phyloP scores from a whole-genome alignment of 2,113 vertebrate species.

The Caranx ignobilis region DNA sequence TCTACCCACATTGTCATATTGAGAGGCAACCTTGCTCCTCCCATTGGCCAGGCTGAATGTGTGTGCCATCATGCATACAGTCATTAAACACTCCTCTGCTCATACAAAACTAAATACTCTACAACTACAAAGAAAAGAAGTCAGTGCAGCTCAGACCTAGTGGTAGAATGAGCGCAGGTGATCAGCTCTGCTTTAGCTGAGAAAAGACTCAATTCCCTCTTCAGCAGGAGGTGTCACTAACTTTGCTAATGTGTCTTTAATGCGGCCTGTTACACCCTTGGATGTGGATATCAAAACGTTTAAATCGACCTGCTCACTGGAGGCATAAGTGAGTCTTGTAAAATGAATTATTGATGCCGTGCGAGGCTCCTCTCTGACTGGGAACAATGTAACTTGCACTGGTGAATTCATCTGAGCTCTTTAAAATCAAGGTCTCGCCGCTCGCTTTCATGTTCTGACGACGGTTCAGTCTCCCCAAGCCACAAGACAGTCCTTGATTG shows the following conservation, averaged over 20 bases:
- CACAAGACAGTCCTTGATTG: constrained; percentile 66
- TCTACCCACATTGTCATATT: constrained; percentile 17
- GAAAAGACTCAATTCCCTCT: constrained; percentile 26
- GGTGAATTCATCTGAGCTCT: constrained; percentile 65
- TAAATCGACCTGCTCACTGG: constrained; percentile 67
- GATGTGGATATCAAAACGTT: constrained; percentile 65
- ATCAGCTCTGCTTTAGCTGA: constrained; percentile 19
- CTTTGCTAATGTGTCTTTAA: constrained; percentile 69
- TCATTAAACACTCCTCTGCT: constrained; percentile 55
- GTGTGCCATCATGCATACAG: constrained; percentile 39
- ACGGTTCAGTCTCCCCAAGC: constrained; percentile 62
- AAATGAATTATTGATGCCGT: constrained; percentile 78
- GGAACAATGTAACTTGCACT: constrained; percentile 67
- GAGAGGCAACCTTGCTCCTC: constrained; percentile 29
- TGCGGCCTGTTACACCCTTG: constrained; percentile 41
- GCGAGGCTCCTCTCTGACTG: constrained; percentile 66
- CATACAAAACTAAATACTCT: constrained; percentile 26
- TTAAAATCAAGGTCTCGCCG: constrained; percentile 72
- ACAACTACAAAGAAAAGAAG: constrained; percentile 20
- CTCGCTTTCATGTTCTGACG: constrained; percentile 77
- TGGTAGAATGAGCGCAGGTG: constrained; percentile 14
- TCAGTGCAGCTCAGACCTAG: not conserved
- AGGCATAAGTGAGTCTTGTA: constrained; percentile 69
- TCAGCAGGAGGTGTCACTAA: constrained; percentile 52
- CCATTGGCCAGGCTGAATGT: constrained; percentile 30